phyloP scores from a whole-genome alignment of 2,888 invertebrate genomes.

The Athripsodes cinereus region DNA sequence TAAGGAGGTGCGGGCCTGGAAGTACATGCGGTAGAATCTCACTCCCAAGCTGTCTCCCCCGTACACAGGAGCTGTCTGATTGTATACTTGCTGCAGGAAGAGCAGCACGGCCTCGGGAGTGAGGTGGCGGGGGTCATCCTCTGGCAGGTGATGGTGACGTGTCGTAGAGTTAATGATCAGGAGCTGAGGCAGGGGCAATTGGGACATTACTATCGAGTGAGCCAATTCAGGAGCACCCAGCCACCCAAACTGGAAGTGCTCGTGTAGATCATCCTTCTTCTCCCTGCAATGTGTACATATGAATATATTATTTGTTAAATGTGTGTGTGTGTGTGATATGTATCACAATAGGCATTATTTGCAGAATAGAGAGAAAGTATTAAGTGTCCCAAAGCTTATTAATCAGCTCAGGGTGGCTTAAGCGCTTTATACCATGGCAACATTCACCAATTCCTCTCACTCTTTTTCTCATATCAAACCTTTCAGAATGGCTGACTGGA shows the following conservation, averaged over 20 bases:
- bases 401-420: too few species aligned
- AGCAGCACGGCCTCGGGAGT: constrained; percentile 70
- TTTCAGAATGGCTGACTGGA: too few species aligned
- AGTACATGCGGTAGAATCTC: constrained; percentile 72
- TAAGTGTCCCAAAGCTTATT: too few species aligned
- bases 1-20: constrained; percentile 74
- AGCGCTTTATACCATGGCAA: too few species aligned
- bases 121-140: constrained; percentile 73
- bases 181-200: constrained; percentile 75
- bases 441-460: too few species aligned
- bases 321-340: too few species aligned
- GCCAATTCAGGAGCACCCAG: constrained; percentile 84
- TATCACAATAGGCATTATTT: too few species aligned
- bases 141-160: constrained; percentile 87
- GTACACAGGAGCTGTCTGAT: constrained; percentile 73
- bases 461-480: too few species aligned
- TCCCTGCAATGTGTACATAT: constrained; percentile 32
- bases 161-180: constrained; percentile 89
- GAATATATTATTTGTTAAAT: too few species aligned
- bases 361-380: too few species aligned
- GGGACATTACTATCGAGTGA: constrained; percentile 88
- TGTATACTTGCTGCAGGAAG: constrained; percentile 71
- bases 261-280: constrained; percentile 72
- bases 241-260: constrained; percentile 92
- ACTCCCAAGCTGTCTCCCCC: constrained; percentile 80